Evolutionary conservation across 2,888 invertebrate genomes (phyloP).

Genomic region (Cosmorhoe ocellata): DNA sequence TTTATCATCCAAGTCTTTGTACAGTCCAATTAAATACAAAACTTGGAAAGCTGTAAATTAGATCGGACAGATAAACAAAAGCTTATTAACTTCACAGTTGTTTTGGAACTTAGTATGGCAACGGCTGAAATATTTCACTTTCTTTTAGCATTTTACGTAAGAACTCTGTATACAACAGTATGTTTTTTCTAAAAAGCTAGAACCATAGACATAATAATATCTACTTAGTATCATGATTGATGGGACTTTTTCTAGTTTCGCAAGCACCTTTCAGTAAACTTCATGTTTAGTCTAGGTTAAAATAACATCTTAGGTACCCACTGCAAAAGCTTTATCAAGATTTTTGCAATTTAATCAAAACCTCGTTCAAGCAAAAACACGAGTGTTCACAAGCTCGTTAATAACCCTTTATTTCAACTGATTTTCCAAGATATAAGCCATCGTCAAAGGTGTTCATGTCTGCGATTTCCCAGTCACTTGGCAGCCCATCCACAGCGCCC

Average conservation of each 20-base stretch:
- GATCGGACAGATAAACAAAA: slow-evolving; percentile 38
- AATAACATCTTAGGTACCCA: too few relatives aligned
- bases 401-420: neutral
- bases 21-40: slow-evolving; percentile 37
- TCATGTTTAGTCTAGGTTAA: too few relatives aligned
- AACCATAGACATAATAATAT: too few relatives aligned
- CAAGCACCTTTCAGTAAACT: too few relatives aligned
- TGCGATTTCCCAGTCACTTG: slow-evolving; percentile 18
- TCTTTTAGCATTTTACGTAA: neutral
- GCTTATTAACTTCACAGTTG: slow-evolving; percentile 33
- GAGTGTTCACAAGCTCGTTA: neutral
- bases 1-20: slow-evolving; percentile 31
- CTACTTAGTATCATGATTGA: too few relatives aligned
- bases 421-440: neutral
- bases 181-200: too few relatives aligned
- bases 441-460: slow-evolving; percentile 6
- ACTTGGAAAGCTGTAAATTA: slow-evolving; percentile 35
- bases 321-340: too few relatives aligned
- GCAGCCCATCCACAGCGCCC: slow-evolving; percentile 34
- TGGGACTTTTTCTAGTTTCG: too few relatives aligned
- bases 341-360: too few relatives aligned
- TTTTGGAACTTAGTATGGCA: slow-evolving; percentile 19
- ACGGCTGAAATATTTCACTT: slow-evolving; percentile 5
- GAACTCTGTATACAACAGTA: neutral
- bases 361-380: too few relatives aligned